Base-by-base conservation (phyloP, 2,797 vertebrate species). In the Cryptoblepharus egeriae region DNA sequence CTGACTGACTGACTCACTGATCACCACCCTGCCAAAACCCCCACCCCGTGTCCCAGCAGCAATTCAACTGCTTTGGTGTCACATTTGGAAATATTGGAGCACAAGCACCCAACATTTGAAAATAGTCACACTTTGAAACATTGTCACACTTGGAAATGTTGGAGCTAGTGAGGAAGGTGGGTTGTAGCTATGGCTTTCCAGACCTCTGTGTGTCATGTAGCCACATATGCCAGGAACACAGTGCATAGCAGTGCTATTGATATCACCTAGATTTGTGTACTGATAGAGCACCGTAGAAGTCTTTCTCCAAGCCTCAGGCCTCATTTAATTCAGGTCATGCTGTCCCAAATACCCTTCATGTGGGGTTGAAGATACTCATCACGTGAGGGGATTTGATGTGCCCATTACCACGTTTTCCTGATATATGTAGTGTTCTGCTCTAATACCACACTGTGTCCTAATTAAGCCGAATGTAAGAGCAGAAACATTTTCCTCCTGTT, bases 381-480 rank as follows among this genome's bases (percentile, higher is more conserved):
- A 28, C 45, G 20, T 15, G 18, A 61, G 68, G 49, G 26, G n/a
- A 61, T 49, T 32, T 49, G 22, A n/a, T 49, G 78, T 68, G 26
- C 37, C 26, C 49, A 28, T 80, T 71, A 69, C 30, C 18, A 30
- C 37, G 45, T n/a, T 28, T 72, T 20, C 24, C 45, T 75, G 32
- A 68, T 55, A 35, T 12, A 39, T 58, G 20, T 6, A 13, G 11
- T 24, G 80, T 58, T 75, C 72, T 60, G 73, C 73, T 87, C 28
- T 58, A 72, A 82, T 77, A 73, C 57, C 64, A 67, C 61, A 4
- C 1, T 76, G 58, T n/a, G 18, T 1, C 1, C 81, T 86, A 92
- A 90, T 85, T 89, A 89, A 86, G 73, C 78, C 81, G 79, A 45
- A 80, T 79, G 80, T 86, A 87, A 85, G 52, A 80, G 10, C 18